Evolutionary conservation across 2,888 invertebrate species (phyloP).

Genomic region (Asteroscopus sphinx): DNA sequence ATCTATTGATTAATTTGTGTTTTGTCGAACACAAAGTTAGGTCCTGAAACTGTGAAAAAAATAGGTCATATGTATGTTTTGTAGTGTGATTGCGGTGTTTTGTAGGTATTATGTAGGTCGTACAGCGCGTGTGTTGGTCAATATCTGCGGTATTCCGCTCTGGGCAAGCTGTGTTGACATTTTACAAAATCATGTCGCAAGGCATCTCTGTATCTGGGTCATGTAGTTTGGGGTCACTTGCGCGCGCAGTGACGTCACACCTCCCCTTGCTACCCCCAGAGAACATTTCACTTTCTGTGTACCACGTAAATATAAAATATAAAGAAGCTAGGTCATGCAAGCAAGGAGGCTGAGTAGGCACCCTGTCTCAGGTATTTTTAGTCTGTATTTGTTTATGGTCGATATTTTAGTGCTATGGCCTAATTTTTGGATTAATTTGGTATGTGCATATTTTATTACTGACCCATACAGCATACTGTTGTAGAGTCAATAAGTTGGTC

Average conservation of each 20-base stretch:
- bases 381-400: conserved; percentile 35
- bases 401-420: conserved; percentile 15
- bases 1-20: conserved; percentile 45
- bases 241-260: conserved; percentile 86
- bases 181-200: conserved; percentile 77
- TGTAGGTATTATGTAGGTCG: conserved; percentile 66
- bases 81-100: conserved; percentile 28
- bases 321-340: conserved; percentile 56
- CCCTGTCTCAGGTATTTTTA: conserved; percentile 42
- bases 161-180: conserved; percentile 82
- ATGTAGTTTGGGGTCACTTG: conserved; percentile 72
- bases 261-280: conserved; percentile 72
- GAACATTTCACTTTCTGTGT: conserved; percentile 77
- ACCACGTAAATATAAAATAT: conserved; percentile 55
- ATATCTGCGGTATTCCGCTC: conserved; percentile 65
- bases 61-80: conserved; percentile 48
- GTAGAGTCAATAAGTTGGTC: too few relatives aligned
- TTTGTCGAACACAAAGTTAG: conserved; percentile 17
- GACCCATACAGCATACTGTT: too few relatives aligned
- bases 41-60: conserved; percentile 35
- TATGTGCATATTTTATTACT: conserved; percentile 20
- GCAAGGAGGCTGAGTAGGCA: conserved; percentile 31
- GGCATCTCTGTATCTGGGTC: conserved; percentile 82
- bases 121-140: conserved; percentile 70
- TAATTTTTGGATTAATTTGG: conserved; percentile 4